A percentile compares a stretch with the other conserved stretches of the same genome.
phyloP scores from a whole-genome alignment of 35 echinoderm and acorn worm genomes.

The Heliocidaris tuberculata region DNA sequence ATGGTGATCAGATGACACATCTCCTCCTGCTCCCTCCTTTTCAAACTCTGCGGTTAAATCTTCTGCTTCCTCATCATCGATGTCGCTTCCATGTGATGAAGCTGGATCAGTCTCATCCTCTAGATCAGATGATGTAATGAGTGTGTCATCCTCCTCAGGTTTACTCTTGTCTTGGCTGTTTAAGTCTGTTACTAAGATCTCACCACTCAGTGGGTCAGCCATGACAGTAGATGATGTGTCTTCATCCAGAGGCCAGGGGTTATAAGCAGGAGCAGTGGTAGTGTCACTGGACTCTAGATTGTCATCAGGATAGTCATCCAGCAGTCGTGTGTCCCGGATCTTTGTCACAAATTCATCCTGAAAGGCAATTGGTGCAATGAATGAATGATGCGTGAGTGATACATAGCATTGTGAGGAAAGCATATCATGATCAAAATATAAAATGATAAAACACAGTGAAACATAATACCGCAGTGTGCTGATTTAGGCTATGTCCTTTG shows the following conservation, averaged over 20 bases:
- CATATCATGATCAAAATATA: neutral
- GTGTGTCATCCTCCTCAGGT: neutral
- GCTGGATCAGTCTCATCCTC: neutral
- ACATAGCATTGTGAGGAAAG: neutral
- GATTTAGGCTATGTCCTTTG: neutral
- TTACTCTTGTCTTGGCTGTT: neutral
- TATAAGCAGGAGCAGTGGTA: neutral
- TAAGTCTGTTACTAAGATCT: constrained; percentile 29
- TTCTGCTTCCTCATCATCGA: constrained; percentile 12
- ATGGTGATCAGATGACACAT: constrained; percentile 6
- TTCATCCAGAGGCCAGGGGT: constrained; percentile 42
- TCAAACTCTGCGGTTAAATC: constrained; percentile 10
- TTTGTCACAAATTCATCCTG: constrained; percentile 44
- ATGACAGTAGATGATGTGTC: neutral
- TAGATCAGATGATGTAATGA: neutral
- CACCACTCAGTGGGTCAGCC: constrained; percentile 45
- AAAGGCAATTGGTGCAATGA: constrained; percentile 33
- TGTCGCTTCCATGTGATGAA: neutral
- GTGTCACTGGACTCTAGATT: neutral
- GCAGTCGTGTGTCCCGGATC: constrained; percentile 5
- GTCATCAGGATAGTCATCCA: constrained; percentile 40
- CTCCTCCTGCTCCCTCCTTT: neutral
- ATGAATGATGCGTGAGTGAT: neutral
- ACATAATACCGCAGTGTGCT: neutral
- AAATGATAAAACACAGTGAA: neutral